Conservation (phyloP, 1,140 invertebrate species). For the Drosophila nikananu region DNA sequence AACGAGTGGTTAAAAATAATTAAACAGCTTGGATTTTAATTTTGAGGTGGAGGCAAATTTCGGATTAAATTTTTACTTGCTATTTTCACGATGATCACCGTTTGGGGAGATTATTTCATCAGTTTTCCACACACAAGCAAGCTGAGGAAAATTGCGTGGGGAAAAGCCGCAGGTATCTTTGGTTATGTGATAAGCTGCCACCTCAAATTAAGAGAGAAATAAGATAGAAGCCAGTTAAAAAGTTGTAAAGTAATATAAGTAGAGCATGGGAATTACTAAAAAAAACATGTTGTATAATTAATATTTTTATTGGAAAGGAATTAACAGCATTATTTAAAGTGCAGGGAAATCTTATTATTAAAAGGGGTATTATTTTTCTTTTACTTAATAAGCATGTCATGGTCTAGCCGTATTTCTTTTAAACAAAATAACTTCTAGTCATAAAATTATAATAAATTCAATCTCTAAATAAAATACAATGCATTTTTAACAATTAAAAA, state of each 20-base stretch:
- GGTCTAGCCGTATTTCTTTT: too few species aligned
- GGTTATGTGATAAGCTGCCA: slow-evolving; percentile 9
- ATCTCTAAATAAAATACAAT: too few species aligned
- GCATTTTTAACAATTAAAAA: too few species aligned
- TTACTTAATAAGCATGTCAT: too few species aligned
- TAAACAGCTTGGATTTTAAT: slow-evolving; percentile 14
- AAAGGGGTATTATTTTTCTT: too few species aligned
- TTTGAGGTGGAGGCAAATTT: slow-evolving; percentile 1
- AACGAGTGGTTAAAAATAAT: slow-evolving; percentile 9
- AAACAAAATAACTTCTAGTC: too few species aligned
- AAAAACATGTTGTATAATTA: not conserved
- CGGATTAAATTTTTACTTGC: slow-evolving; percentile 5
- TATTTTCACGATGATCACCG: slow-evolving; percentile 1
- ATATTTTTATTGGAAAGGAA: not conserved
- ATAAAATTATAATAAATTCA: too few species aligned
- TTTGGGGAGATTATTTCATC: slow-evolving; percentile 22
- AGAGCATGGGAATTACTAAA: not conserved
- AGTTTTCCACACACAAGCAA: slow-evolving; percentile 1
- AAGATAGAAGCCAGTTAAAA: not conserved
- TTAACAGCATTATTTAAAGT: too few species aligned
- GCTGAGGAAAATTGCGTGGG: slow-evolving; percentile 1
- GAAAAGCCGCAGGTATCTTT: slow-evolving; percentile 7
- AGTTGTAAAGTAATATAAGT: not conserved
- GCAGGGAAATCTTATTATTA: too few species aligned
- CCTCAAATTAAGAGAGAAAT: not conserved